Percentiles rank a stretch among this genome's conserved stretches.
Evolutionary conservation across 1,140 invertebrate genomes (phyloP).

Genomic region (Argopecten irradians): DNA sequence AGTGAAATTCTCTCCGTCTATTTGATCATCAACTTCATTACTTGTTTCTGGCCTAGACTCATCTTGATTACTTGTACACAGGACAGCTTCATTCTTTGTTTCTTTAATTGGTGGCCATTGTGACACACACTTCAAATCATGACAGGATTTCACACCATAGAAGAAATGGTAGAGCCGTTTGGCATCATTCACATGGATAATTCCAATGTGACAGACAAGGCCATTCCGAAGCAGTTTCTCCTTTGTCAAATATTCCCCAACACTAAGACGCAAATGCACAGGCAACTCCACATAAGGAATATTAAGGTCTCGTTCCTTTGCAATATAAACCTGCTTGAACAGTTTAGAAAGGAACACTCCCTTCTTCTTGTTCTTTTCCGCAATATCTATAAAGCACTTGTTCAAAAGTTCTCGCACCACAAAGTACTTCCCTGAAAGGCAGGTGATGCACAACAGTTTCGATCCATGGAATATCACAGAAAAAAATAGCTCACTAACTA

Average conservation of each 20-base stretch:
- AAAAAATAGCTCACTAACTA: neutral
- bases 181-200: slow-evolving; percentile 41
- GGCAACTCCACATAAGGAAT: neutral
- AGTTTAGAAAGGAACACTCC: neutral
- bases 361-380: neutral
- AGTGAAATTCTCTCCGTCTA: neutral
- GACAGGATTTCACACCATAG: slow-evolving; percentile 31
- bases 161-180: slow-evolving; percentile 41
- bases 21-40: neutral
- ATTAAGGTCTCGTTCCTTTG: neutral
- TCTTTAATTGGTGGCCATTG: slow-evolving; percentile 6
- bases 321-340: neutral
- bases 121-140: neutral
- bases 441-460: neutral
- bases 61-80: neutral
- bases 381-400: neutral
- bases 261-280: neutral
- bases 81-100: neutral
- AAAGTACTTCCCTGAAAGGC: neutral
- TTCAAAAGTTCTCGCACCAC: neutral
- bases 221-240: neutral
- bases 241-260: neutral
- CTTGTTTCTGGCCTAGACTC: neutral
- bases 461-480: neutral
- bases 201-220: slow-evolving; percentile 31